These are phyloP conservation scores for Flabesymbios commensalis DNA, from an alignment of 2,888 invertebrate species.

Conservation along the genomic window DNA sequence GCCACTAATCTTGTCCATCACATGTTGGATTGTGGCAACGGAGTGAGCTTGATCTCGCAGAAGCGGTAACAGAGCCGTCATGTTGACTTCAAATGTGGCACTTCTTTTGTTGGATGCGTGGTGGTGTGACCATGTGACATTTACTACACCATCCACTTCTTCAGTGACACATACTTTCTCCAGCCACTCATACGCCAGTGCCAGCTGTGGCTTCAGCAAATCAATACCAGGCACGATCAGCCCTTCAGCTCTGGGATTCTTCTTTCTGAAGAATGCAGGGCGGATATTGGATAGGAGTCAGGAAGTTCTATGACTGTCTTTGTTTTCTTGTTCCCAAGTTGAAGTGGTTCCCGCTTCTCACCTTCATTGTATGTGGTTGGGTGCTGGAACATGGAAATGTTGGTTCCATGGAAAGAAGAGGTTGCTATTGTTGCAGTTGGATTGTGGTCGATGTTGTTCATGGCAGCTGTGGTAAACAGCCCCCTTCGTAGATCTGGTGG, in stretches of 20 bases:
- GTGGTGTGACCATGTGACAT: conserved; percentile 18
- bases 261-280: conserved; percentile 18
- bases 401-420: conserved; percentile 32
- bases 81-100: conserved; percentile 5
- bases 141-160: conserved; percentile 1
- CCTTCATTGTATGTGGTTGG: conserved; percentile 15
- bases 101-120: conserved; percentile 14
- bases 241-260: conserved; percentile 5
- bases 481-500: conserved; percentile 21
- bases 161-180: conserved; percentile 8
- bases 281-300: conserved; percentile 25
- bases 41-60: conserved; percentile 13
- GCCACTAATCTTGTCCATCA: conserved; percentile 14
- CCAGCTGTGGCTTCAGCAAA: neutral
- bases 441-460: conserved; percentile 39
- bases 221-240: neutral
- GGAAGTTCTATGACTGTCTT: conserved; percentile 28
- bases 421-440: conserved; percentile 29
- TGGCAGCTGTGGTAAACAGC: conserved; percentile 35
- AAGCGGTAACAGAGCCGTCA: conserved; percentile 16
- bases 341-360: conserved; percentile 12
- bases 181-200: conserved; percentile 21
- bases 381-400: conserved; percentile 35
- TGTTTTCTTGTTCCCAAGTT: neutral
- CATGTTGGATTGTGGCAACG: conserved; percentile 26